A percentile compares a stretch with the other conserved stretches of the same genome.
Conservation (phyloP, 2,888 invertebrate genomes). For the Stictocephala bisonia region DNA sequence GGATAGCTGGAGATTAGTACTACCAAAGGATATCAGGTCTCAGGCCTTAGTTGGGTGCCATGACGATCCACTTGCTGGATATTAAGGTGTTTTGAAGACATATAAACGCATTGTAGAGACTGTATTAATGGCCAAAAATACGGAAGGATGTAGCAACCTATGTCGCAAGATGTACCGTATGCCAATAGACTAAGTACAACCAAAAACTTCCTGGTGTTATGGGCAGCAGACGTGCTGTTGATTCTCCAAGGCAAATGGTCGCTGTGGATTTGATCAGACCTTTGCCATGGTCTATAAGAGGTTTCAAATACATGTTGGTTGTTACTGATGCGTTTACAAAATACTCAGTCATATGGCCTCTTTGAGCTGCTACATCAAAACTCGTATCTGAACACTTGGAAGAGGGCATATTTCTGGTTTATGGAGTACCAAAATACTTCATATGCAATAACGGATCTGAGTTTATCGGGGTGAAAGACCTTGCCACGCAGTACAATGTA, state of each 20-base stretch:
- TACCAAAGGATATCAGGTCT: background rate
- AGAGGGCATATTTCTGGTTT: too few relatives aligned
- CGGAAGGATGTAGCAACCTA: background rate
- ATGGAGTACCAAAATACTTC: too few relatives aligned
- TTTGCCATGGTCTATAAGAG: constrained; percentile 57
- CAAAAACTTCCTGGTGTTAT: constrained; percentile 19
- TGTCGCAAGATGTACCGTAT: background rate
- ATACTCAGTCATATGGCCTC: constrained; percentile 53
- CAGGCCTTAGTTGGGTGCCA: constrained; percentile 11
- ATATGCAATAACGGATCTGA: too few relatives aligned
- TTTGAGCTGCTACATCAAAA: too few relatives aligned
- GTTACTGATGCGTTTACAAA: constrained; percentile 59
- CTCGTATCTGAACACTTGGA: too few relatives aligned
- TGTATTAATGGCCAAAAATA: constrained; percentile 32
- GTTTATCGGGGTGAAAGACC: too few relatives aligned
- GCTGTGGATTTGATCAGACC: constrained; percentile 60
- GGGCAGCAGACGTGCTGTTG: background rate
- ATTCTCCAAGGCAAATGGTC: constrained; percentile 22
- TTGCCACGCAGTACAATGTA: too few relatives aligned
- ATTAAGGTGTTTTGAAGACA: constrained; percentile 24
- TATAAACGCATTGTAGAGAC: background rate
- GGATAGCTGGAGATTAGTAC: constrained; percentile 6
- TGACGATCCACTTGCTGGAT: constrained; percentile 7
- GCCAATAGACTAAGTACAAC: background rate
- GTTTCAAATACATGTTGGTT: constrained; percentile 57